Evolutionary conservation across 2,113 vertebrate genomes (phyloP).

Genomic region (Scomber colias): DNA sequence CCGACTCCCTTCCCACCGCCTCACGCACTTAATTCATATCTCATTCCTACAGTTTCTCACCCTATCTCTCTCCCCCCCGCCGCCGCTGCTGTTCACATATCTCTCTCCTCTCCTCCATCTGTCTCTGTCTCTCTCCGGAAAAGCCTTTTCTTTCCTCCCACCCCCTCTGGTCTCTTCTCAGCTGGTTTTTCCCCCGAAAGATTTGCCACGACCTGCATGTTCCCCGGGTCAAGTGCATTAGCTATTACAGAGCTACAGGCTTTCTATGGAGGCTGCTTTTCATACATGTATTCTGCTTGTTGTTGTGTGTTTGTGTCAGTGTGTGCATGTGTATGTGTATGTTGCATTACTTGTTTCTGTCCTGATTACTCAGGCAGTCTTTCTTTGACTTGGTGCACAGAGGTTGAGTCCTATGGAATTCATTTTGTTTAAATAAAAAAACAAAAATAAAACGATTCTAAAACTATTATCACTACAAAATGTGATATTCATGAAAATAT

Average conservation of each 20-base stretch:
- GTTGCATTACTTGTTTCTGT: conserved; percentile 24
- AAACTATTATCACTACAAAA: too few species aligned
- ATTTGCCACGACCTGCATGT: conserved; percentile 5
- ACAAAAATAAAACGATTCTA: not conserved
- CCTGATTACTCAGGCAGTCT: conserved; percentile 33
- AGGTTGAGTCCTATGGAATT: not conserved
- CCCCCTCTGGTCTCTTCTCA: not conserved
- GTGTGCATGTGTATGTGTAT: not conserved
- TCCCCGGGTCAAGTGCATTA: conserved; percentile 34
- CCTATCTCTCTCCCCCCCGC: not conserved
- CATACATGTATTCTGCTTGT: not conserved
- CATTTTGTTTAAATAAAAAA: not conserved
- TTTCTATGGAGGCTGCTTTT: not conserved
- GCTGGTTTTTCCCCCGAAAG: conserved; percentile 12
- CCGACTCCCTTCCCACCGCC: not conserved
- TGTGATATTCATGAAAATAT: not conserved
- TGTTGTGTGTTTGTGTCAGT: not conserved
- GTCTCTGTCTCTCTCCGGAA: conserved; percentile 34
- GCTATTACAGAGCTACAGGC: conserved; percentile 11
- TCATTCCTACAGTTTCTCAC: conserved; percentile 41
- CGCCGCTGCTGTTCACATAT: not conserved
- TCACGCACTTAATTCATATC: conserved; percentile 17
- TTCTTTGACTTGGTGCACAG: conserved; percentile 42
- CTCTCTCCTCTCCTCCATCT: conserved; percentile 32
- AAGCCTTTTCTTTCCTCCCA: not conserved